Conservation (phyloP, 92 coral and sea anemone genomes). For the Epizoanthus ramosus region DNA sequence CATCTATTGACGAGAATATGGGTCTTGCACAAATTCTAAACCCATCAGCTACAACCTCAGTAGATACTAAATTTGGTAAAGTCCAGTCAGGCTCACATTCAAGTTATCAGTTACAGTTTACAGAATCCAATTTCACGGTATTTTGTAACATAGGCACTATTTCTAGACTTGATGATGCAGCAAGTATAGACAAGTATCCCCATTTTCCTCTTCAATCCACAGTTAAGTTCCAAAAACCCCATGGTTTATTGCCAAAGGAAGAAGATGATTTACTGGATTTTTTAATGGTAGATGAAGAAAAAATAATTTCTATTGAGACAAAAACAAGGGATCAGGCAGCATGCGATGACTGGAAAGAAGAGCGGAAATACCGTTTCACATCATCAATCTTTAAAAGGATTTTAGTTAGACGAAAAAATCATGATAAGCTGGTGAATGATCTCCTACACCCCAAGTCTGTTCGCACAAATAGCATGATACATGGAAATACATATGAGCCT, state of each 20-base stretch:
- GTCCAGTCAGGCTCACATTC: conserved; percentile 60
- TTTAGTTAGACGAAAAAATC: conserved; percentile 53
- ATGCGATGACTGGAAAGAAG: conserved; percentile 62
- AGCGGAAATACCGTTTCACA: conserved; percentile 62
- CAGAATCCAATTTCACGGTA: conserved; percentile 67
- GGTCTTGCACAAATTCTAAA: conserved; percentile 49
- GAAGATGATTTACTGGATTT: conserved; percentile 44
- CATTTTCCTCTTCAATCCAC: conserved; percentile 45
- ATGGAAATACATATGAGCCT: conserved; percentile 65
- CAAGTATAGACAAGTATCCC: conserved; percentile 36
- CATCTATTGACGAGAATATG: conserved; percentile 51
- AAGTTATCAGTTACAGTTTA: conserved; percentile 65
- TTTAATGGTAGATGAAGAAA: conserved; percentile 44
- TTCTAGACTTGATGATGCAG: conserved; percentile 37
- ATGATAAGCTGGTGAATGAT: conserved; percentile 53
- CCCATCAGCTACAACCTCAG: conserved; percentile 27
- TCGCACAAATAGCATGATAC: conserved; percentile 49
- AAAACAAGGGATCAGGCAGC: conserved; percentile 61
- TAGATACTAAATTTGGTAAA: conserved; percentile 60
- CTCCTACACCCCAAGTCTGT: conserved; percentile 58
- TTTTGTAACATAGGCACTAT: conserved; percentile 54
- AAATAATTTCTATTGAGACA: conserved; percentile 56
- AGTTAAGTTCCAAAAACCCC: conserved; percentile 35
- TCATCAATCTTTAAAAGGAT: conserved; percentile 66
- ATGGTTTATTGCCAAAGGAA: conserved; percentile 5